Conservation (phyloP, 2,797 vertebrate species). For the Sebastes steindachneri region DNA sequence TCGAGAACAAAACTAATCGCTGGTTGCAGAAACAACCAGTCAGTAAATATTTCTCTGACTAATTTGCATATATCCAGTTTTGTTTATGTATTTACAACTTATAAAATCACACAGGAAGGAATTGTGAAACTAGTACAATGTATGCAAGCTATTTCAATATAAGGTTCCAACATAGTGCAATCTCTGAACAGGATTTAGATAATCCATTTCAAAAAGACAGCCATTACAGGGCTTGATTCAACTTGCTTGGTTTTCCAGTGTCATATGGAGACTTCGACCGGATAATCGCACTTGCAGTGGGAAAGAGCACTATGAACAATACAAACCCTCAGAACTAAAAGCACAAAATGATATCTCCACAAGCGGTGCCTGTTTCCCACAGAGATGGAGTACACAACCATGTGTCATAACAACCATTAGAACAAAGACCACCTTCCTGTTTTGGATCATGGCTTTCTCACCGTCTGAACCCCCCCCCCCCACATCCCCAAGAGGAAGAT, state of each 20-base stretch:
- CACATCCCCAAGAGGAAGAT: constrained; percentile 31
- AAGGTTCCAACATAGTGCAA: constrained; percentile 9
- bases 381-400: constrained; percentile 22
- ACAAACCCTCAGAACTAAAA: constrained; percentile 36
- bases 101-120: not conserved
- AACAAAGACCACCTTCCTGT: constrained; percentile 66
- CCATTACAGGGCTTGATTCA: constrained; percentile 47
- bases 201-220: constrained; percentile 37
- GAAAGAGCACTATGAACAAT: constrained; percentile 35
- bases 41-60: not conserved
- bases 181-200: constrained; percentile 18
- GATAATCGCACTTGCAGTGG: constrained; percentile 24
- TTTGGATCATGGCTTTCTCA: constrained; percentile 49
- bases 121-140: constrained; percentile 4
- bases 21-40: not conserved
- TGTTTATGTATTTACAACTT: not conserved
- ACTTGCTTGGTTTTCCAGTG: constrained; percentile 44
- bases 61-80: not conserved
- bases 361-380: constrained; percentile 51
- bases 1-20: not conserved
- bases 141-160: not conserved
- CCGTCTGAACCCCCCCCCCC: constrained; percentile 24
- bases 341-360: constrained; percentile 38
- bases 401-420: constrained; percentile 70
- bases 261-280: constrained; percentile 37